Evolutionary conservation across 2,113 vertebrate genomes (phyloP).

Genomic region (Upupa epops): DNA sequence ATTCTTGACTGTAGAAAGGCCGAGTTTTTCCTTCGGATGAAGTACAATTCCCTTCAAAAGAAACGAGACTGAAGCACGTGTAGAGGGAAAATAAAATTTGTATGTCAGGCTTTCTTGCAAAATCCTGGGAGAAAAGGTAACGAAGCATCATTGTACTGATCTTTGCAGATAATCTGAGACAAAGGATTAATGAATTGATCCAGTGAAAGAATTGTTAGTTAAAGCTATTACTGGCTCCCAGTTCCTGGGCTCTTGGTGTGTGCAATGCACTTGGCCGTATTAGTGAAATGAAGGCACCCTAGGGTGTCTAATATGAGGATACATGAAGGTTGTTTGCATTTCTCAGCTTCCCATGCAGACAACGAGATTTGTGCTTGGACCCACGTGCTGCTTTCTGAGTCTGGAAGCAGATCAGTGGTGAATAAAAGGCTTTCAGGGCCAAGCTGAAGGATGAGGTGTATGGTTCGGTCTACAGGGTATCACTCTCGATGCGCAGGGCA

Average conservation of each 20-base stretch:
- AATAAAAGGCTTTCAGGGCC: background rate
- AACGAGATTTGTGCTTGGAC: background rate
- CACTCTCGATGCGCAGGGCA: background rate
- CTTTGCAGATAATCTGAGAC: constrained; percentile 12
- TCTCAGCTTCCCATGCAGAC: background rate
- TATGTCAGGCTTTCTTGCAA: background rate
- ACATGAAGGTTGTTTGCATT: background rate
- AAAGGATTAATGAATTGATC: constrained; percentile 45
- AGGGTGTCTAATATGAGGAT: background rate
- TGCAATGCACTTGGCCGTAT: background rate
- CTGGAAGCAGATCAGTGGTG: background rate
- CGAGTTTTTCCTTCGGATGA: background rate
- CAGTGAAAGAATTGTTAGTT: constrained; percentile 25
- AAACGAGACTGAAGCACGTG: background rate
- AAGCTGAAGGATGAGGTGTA: background rate
- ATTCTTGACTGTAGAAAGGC: background rate
- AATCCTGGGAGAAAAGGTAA: background rate
- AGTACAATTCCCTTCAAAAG: background rate
- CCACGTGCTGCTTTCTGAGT: background rate
- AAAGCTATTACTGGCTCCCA: background rate
- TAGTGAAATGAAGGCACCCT: background rate
- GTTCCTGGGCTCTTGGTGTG: background rate
- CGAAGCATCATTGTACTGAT: background rate
- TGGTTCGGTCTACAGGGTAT: background rate
- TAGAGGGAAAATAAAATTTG: background rate